Percentiles rank a stretch among this genome's conserved stretches.
Evolutionary conservation across 1,140 invertebrate species (phyloP).

Genomic region (Drosophila orena): DNA sequence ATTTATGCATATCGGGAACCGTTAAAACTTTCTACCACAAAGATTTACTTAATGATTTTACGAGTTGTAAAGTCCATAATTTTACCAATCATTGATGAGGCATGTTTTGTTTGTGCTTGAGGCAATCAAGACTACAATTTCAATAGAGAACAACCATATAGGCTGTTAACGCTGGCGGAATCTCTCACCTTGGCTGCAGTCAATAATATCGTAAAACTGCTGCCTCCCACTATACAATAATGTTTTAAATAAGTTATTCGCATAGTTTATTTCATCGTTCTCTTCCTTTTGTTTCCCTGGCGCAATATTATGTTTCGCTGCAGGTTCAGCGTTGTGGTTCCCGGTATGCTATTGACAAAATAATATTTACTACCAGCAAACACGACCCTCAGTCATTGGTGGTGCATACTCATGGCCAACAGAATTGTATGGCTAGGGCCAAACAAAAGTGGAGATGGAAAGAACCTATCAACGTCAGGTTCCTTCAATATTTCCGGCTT

Average conservation of each 20-base stretch:
- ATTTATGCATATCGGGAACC: background rate
- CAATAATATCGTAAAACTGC: background rate
- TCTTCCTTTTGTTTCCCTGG: background rate
- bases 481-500: constrained; percentile 21
- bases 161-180: background rate
- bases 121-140: background rate
- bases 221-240: constrained; percentile 9
- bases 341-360: background rate
- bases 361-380: constrained; percentile 1
- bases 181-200: background rate
- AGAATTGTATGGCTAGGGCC: constrained; percentile 6
- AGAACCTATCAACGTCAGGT: constrained; percentile 8
- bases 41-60: constrained; percentile 1
- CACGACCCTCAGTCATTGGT: background rate
- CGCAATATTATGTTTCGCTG: constrained; percentile 1
- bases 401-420: background rate
- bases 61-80: constrained; percentile 1
- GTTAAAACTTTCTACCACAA: background rate
- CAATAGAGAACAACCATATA: background rate
- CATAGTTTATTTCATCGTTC: constrained; percentile 15
- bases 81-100: background rate
- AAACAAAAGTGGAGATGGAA: constrained; percentile 11
- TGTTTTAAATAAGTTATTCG: background rate
- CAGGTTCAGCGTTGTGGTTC: background rate
- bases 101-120: background rate